Conservation (phyloP, 2,797 vertebrate species). For the Toxotes lorentzi region DNA sequence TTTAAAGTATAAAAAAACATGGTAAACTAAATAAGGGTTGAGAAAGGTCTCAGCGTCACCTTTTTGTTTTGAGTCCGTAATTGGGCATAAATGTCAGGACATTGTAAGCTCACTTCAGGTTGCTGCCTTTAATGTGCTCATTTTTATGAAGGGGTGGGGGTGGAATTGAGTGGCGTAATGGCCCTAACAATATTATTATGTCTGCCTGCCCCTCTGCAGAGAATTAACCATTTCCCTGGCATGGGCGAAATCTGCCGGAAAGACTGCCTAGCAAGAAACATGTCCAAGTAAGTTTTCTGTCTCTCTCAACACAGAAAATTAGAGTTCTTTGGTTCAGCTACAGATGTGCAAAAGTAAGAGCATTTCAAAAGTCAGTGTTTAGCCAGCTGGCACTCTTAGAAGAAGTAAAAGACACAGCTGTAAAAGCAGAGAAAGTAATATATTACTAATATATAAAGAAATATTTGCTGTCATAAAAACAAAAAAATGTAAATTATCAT, state of each 20-base stretch:
- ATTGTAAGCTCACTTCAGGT: conserved; percentile 86
- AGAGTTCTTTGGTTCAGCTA: conserved; percentile 29
- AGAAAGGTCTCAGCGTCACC: conserved; percentile 86
- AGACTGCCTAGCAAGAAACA: conserved; percentile 99
- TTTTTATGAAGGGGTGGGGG: conserved; percentile 79
- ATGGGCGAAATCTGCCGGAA: conserved; percentile 99
- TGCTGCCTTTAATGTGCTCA: conserved; percentile 84
- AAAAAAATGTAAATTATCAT: neutral
- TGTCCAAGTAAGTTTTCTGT: conserved; percentile 94
- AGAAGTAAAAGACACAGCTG: conserved; percentile 2
- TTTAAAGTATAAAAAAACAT: conserved; percentile 82
- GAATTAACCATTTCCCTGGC: conserved; percentile 99
- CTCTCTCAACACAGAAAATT: conserved; percentile 25
- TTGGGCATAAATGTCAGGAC: conserved; percentile 91
- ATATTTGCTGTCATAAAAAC: neutral
- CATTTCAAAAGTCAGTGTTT: conserved; percentile 27
- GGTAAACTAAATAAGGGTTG: conserved; percentile 88
- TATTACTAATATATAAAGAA: too few relatives aligned
- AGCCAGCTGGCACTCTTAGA: conserved; percentile 25
- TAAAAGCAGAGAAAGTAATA: conserved; percentile 18
- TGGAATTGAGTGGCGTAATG: conserved; percentile 83
- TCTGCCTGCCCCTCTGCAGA: conserved; percentile 88
- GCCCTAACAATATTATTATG: conserved; percentile 86
- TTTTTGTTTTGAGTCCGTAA: conserved; percentile 90
- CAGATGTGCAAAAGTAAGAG: conserved; percentile 32